phyloP scores from a whole-genome alignment of 2,888 invertebrate genomes.

The Koerneria pararmatus region DNA sequence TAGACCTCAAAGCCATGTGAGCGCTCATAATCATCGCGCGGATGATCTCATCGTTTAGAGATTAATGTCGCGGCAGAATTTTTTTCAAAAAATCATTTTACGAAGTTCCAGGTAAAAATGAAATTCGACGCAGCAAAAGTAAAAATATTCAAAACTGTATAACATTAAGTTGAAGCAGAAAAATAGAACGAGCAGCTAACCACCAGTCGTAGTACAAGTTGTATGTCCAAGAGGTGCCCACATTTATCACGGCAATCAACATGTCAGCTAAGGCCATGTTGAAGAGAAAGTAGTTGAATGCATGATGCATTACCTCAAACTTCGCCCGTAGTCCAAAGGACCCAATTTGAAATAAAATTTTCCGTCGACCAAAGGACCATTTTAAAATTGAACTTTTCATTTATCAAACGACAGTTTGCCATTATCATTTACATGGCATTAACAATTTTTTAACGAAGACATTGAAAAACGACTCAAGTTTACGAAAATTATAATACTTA shows the following conservation, averaged over 20 bases:
- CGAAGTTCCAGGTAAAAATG: background rate
- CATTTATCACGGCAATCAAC: slow-evolving; percentile 49
- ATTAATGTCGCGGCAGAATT: no score
- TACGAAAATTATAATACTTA: no score
- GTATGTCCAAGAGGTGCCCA: slow-evolving; percentile 51
- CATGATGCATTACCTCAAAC: slow-evolving; percentile 47
- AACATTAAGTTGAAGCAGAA: background rate
- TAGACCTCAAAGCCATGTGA: no score
- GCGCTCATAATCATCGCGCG: background rate
- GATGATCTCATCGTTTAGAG: no score
- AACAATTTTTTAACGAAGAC: no score
- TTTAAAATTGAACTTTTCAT: no score
- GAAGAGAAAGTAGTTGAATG: slow-evolving; percentile 53
- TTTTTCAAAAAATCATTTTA: background rate
- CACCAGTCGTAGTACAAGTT: slow-evolving; percentile 52
- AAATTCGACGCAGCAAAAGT: background rate
- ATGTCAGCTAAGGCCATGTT: slow-evolving; percentile 54
- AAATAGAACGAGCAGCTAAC: slow-evolving; percentile 17
- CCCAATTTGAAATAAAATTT: background rate
- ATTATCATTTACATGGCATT: no score
- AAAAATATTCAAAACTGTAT: background rate
- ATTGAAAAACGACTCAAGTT: no score
- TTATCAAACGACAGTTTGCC: no score
- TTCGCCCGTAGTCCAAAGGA: background rate
- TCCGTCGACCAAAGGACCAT: no score